phyloP scores from a whole-genome alignment of 2,888 invertebrate genomes.

The Leucania comma region DNA sequence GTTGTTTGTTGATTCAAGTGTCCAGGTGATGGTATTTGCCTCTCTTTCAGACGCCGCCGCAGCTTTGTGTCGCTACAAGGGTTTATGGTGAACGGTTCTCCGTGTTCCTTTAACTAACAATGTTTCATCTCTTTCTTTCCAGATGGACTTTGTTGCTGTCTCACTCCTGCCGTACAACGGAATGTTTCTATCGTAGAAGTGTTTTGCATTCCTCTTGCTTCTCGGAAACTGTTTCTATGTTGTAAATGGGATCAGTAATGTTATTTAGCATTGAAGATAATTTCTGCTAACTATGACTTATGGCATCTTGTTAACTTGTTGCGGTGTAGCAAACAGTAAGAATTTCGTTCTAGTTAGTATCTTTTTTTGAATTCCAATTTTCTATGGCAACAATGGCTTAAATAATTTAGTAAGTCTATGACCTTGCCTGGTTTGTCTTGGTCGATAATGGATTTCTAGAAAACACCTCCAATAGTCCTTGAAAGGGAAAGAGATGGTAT shows the following conservation, averaged over 20 bases:
- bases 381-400: not conserved
- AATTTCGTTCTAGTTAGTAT: conserved; percentile 2
- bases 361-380: conserved; percentile 23
- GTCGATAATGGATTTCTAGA: conserved; percentile 12
- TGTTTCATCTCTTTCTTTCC: conserved; percentile 88
- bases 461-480: conserved; percentile 6
- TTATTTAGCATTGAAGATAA: conserved; percentile 56
- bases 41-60: conserved; percentile 79
- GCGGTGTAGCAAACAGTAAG: conserved; percentile 2
- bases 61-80: conserved; percentile 81
- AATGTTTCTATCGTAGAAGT: conserved; percentile 68
- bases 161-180: conserved; percentile 69
- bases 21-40: conserved; percentile 72
- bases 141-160: conserved; percentile 79
- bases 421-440: conserved; percentile 18
- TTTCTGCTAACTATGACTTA: conserved; percentile 46
- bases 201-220: conserved; percentile 63
- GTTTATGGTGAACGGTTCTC: conserved; percentile 80
- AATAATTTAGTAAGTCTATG: conserved; percentile 17
- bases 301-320: conserved; percentile 41
- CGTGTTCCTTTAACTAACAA: conserved; percentile 79
- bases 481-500: conserved; percentile 2
- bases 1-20: conserved; percentile 80
- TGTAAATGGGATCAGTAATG: conserved; percentile 59
- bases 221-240: conserved; percentile 57